phyloP scores from a whole-genome alignment of 1,140 invertebrate species.

The Muscidifurax raptorellus region DNA sequence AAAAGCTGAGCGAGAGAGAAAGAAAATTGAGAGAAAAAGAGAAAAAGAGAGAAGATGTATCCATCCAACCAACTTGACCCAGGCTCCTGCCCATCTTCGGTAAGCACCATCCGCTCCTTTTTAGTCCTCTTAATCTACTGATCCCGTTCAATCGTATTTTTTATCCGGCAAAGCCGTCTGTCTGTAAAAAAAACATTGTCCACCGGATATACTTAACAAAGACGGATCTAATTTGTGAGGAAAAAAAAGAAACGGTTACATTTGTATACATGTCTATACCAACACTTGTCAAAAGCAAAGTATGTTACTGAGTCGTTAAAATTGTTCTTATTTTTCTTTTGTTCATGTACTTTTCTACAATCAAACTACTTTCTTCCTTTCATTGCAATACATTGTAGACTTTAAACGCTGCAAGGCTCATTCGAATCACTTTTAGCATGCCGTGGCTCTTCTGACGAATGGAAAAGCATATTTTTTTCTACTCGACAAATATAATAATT shows the following conservation, averaged over 20 bases:
- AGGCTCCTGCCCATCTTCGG: slow-evolving; percentile 75
- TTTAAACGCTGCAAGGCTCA: too few species aligned
- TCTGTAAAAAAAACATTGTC: slow-evolving; percentile 38
- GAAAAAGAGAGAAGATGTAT: slow-evolving; percentile 73
- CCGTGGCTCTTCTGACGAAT: background rate
- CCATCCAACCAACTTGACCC: slow-evolving; percentile 75
- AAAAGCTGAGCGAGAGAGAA: slow-evolving; percentile 45
- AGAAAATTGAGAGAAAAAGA: slow-evolving; percentile 65
- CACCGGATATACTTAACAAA: slow-evolving; percentile 21
- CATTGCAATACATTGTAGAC: background rate
- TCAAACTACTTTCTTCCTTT: background rate
- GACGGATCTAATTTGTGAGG: slow-evolving; percentile 34
- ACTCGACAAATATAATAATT: background rate
- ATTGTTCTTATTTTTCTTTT: slow-evolving; percentile 21
- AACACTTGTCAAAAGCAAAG: slow-evolving; percentile 23
- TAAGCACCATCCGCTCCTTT: slow-evolving; percentile 75
- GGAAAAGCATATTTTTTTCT: slow-evolving; percentile 37
- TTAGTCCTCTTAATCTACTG: slow-evolving; percentile 75
- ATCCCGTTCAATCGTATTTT: slow-evolving; percentile 63
- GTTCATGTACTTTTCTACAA: too few species aligned
- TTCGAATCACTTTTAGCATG: slow-evolving; percentile 27
- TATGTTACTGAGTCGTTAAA: background rate
- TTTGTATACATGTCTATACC: slow-evolving; percentile 21
- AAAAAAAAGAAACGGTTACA: slow-evolving; percentile 36
- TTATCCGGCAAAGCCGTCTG: slow-evolving; percentile 48